These are phyloP conservation scores for Pseudochaenichthys georgianus DNA, from an alignment of 2,797 vertebrate genomes.

Conservation along the genomic window DNA sequence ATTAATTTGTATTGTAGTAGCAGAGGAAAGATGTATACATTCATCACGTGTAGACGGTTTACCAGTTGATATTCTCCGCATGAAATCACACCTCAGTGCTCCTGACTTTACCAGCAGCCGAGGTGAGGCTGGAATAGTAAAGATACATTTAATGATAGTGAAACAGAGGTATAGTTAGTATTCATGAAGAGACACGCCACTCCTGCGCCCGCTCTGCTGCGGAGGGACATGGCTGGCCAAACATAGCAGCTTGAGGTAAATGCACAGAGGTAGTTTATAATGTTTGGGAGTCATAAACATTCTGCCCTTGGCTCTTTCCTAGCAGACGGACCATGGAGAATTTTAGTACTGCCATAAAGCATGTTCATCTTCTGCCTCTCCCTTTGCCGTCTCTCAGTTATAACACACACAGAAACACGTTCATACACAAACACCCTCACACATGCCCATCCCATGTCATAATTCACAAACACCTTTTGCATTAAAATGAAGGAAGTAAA, in stretches of 20 bases:
- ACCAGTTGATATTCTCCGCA: conserved; percentile 69
- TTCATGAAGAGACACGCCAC: conserved; percentile 75
- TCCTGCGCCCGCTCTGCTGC: conserved; percentile 54
- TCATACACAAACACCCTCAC: conserved; percentile 67
- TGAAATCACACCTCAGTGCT: conserved; percentile 64
- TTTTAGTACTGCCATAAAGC: conserved; percentile 88
- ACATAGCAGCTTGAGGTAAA: conserved; percentile 83
- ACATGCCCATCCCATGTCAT: conserved; percentile 66
- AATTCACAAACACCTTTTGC: conserved; percentile 69
- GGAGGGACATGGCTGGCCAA: conserved; percentile 76
- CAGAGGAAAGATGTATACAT: conserved; percentile 30
- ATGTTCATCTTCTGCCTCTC: conserved; percentile 82
- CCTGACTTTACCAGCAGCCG: conserved; percentile 62
- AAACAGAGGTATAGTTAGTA: conserved; percentile 81
- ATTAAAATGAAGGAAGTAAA: conserved; percentile 70
- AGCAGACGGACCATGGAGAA: conserved; percentile 87
- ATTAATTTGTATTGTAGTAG: background rate
- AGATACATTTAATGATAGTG: conserved; percentile 80
- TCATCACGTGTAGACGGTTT: conserved; percentile 15
- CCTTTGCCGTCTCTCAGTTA: conserved; percentile 69
- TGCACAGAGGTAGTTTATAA: conserved; percentile 86
- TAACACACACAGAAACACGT: conserved; percentile 59
- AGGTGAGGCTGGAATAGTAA: conserved; percentile 73
- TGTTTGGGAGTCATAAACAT: conserved; percentile 87
- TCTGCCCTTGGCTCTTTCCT: conserved; percentile 87